These are phyloP conservation scores for Cotesia vestalis DNA, from an alignment of 1,140 invertebrate species.

Conservation along the genomic window DNA sequence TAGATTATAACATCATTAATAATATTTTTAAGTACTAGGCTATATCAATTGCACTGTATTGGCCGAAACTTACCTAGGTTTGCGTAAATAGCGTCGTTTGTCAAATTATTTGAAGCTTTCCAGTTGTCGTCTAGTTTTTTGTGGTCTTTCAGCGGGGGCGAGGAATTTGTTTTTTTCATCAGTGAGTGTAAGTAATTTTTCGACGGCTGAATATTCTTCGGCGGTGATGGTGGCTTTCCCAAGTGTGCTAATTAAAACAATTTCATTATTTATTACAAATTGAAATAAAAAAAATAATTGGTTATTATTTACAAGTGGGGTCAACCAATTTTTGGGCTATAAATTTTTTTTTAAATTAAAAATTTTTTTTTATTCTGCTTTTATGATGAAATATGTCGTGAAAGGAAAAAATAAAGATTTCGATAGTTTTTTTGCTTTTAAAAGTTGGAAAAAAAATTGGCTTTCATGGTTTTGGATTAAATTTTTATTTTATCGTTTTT, in stretches of 20 bases:
- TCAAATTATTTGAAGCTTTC: conserved; percentile 2
- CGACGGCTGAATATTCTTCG: conserved; percentile 64
- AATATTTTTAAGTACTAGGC: background rate
- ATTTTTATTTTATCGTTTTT: too few relatives aligned
- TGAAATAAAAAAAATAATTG: background rate
- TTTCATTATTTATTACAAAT: background rate
- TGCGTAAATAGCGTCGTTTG: conserved; percentile 75
- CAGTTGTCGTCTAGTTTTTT: background rate
- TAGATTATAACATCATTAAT: background rate
- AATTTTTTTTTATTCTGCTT: too few relatives aligned
- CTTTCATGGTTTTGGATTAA: too few relatives aligned
- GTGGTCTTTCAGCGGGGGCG: conserved; percentile 57
- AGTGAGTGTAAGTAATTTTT: conserved; percentile 67
- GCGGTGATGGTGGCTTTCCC: conserved; percentile 71
- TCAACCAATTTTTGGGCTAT: too few relatives aligned
- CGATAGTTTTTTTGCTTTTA: too few relatives aligned
- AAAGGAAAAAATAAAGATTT: too few relatives aligned
- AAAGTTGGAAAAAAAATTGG: too few relatives aligned
- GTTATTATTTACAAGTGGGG: too few relatives aligned
- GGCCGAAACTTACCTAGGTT: conserved; percentile 75
- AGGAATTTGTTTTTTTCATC: conserved; percentile 51
- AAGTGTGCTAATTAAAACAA: conserved; percentile 60
- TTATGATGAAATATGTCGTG: too few relatives aligned
- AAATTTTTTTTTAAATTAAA: too few relatives aligned
- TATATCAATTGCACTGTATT: conserved; percentile 64